A percentile compares a stretch with the other conserved stretches of the same genome.
Conservation (phyloP, 1,140 invertebrate genomes). For the Cydia strobilella region DNA sequence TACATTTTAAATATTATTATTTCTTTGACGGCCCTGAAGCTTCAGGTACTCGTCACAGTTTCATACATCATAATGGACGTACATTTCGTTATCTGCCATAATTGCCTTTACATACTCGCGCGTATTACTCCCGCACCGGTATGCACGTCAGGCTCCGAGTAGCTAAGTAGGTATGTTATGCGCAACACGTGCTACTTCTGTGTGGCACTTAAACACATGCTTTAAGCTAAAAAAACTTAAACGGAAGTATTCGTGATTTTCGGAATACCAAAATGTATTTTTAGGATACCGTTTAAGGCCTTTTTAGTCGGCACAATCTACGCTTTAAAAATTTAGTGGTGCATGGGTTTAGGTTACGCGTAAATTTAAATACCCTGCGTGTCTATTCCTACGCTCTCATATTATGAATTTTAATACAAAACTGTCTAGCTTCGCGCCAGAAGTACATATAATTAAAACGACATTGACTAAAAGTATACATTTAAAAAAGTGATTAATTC, state of each 20-base stretch:
- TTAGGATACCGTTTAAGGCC: neutral
- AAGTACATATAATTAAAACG: neutral
- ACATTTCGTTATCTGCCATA: conserved; percentile 25
- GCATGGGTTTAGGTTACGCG: neutral
- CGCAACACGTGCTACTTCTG: conserved; percentile 21
- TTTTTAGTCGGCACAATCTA: neutral
- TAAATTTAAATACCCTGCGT: neutral
- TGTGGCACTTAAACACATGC: conserved; percentile 21
- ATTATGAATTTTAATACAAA: neutral
- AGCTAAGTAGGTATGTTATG: conserved; percentile 12
- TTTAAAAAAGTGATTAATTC: neutral
- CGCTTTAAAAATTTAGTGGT: neutral
- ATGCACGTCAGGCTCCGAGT: conserved; percentile 8
- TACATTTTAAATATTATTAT: neutral
- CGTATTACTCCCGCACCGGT: neutral
- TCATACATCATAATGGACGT: conserved; percentile 20
- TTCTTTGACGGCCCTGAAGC: neutral
- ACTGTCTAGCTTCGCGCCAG: neutral
- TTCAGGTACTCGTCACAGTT: conserved; percentile 4
- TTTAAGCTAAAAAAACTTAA: conserved; percentile 11
- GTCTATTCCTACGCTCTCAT: neutral
- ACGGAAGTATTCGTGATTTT: conserved; percentile 16
- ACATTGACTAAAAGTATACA: neutral
- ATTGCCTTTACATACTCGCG: conserved; percentile 18
- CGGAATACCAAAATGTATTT: conserved; percentile 2